These are phyloP conservation scores for Tetropium fuscum DNA, from an alignment of 2,888 invertebrate species.

Conservation along the genomic window DNA sequence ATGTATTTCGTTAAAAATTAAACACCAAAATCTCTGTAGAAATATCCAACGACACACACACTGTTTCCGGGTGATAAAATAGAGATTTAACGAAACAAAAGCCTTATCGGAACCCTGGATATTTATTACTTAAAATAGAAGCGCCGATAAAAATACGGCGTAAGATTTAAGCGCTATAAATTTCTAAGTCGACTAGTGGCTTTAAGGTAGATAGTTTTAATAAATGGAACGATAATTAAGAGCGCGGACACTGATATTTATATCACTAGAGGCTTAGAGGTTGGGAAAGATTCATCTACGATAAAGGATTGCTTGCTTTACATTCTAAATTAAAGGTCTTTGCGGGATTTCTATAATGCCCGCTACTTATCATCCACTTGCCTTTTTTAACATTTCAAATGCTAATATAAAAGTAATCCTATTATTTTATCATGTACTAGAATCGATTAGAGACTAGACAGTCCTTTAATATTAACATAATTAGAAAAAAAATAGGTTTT, in stretches of 20 bases:
- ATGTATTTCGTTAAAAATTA: no score
- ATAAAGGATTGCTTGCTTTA: no score
- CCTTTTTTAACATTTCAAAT: not conserved
- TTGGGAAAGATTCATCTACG: not conserved
- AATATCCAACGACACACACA: no score
- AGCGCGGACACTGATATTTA: constrained; percentile 2
- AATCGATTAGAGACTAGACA: no score
- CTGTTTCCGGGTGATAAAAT: no score
- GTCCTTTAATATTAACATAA: no score
- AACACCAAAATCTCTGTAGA: no score
- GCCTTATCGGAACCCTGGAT: constrained; percentile 1
- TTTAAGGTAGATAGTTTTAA: constrained; percentile 7
- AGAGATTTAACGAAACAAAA: no score
- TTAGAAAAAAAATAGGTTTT: no score
- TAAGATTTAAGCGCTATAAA: constrained; percentile 18
- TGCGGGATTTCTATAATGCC: constrained; percentile 4
- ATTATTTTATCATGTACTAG: no score
- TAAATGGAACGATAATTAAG: not conserved
- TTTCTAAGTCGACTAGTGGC: not conserved
- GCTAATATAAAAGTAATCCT: constrained; percentile 1
- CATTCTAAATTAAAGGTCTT: constrained; percentile 3
- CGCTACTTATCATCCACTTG: constrained; percentile 6
- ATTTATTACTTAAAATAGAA: constrained; percentile 17
- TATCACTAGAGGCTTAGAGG: constrained; percentile 2
- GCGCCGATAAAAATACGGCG: constrained; percentile 7